These are phyloP conservation scores for Serranus cabrilla DNA, from an alignment of 2,797 vertebrate genomes.

Conservation along the genomic window DNA sequence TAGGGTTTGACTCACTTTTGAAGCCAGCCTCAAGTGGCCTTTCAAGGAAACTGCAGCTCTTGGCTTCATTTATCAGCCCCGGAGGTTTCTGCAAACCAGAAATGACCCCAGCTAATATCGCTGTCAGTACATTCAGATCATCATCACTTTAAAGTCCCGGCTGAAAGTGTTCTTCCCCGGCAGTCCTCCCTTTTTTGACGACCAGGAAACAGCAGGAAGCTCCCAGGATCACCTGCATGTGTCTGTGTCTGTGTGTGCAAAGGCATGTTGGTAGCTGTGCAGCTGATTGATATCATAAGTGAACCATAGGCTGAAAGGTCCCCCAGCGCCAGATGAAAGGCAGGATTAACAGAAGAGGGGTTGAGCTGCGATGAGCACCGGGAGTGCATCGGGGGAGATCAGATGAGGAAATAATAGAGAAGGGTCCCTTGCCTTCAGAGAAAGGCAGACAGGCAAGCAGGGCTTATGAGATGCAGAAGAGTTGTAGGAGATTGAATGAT, in stretches of 20 bases:
- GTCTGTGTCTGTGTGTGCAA: slow-evolving; percentile 19
- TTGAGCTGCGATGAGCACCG: slow-evolving; percentile 69
- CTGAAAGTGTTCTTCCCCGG: slow-evolving; percentile 6
- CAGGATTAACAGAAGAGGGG: slow-evolving; percentile 78
- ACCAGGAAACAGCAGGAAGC: slow-evolving; percentile 27
- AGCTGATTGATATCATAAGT: slow-evolving; percentile 77
- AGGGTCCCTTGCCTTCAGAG: slow-evolving; percentile 66
- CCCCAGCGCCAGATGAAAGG: slow-evolving; percentile 76
- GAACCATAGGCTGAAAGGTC: slow-evolving; percentile 75
- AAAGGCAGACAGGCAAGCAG: slow-evolving; percentile 38
- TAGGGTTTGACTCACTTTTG: too few species aligned
- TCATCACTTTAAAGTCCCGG: slow-evolving; percentile 36
- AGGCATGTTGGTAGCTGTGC: slow-evolving; percentile 55
- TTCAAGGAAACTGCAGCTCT: too few species aligned
- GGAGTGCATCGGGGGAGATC: slow-evolving; percentile 75
- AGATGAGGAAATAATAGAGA: slow-evolving; percentile 82
- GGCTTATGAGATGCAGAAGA: slow-evolving; percentile 74
- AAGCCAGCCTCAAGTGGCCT: too few species aligned
- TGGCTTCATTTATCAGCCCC: too few species aligned
- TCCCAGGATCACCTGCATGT: slow-evolving; percentile 27
- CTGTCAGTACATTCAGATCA: neutral
- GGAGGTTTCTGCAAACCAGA: neutral
- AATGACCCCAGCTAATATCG: slow-evolving; percentile 13
- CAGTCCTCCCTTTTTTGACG: slow-evolving; percentile 31
- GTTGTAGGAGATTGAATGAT: slow-evolving; percentile 75